These are phyloP conservation scores for Serrognathus titanus DNA, from an alignment of 2,888 invertebrate genomes.

Conservation along the genomic window DNA sequence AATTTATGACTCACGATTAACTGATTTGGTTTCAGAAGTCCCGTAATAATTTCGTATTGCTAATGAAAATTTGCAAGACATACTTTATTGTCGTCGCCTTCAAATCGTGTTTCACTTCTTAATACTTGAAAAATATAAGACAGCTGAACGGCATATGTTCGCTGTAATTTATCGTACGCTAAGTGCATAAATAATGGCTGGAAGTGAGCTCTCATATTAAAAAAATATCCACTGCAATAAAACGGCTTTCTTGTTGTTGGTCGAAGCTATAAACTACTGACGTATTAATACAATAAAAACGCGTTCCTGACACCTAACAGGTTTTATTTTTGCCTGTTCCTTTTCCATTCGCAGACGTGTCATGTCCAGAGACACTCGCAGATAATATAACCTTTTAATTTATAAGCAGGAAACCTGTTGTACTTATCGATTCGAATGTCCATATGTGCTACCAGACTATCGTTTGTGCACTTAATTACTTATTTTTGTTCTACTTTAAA, in stretches of 20 bases:
- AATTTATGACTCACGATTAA: no score
- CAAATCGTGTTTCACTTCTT: no score
- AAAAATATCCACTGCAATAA: slow-evolving; percentile 9
- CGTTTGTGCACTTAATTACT: slow-evolving; percentile 4
- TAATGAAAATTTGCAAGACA: no score
- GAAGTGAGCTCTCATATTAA: slow-evolving; percentile 1
- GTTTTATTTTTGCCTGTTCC: slow-evolving; percentile 19
- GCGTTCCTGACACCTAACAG: slow-evolving; percentile 24
- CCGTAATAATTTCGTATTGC: no score
- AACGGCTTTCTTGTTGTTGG: slow-evolving; percentile 14
- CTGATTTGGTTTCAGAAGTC: no score
- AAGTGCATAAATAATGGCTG: slow-evolving; percentile 3
- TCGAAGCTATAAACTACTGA: slow-evolving; percentile 13
- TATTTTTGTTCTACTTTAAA: slow-evolving; percentile 2
- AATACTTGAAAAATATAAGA: background rate
- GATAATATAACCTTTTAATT: slow-evolving; percentile 20
- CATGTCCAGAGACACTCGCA: slow-evolving; percentile 17
- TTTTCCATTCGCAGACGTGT: slow-evolving; percentile 16
- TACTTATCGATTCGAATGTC: slow-evolving; percentile 10
- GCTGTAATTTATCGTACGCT: background rate
- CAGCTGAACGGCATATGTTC: background rate
- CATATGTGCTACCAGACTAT: slow-evolving; percentile 9
- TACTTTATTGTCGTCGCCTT: no score
- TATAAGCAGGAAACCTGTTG: slow-evolving; percentile 18
- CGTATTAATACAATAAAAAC: slow-evolving; percentile 18